Base-by-base conservation (phyloP, 1,140 invertebrate species). In the Camponotus vicinus region DNA sequence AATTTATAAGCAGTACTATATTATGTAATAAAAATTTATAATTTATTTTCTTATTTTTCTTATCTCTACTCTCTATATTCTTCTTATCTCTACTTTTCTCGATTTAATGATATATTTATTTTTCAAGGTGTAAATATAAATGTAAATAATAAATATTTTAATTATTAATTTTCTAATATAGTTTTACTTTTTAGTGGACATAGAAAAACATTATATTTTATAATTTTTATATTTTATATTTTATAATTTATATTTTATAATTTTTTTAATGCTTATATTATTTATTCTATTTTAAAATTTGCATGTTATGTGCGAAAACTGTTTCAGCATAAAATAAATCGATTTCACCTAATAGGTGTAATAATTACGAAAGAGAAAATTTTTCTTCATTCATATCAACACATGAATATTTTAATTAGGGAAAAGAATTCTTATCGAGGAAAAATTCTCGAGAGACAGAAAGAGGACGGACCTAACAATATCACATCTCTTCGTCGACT, bases 401-500 rank as follows among this genome's bases (percentile, higher is more conserved):
- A 57, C 49, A 59, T 13, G 40, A 27, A 34, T 61, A 3, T 45
- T 13, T 1, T 9, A 61, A 61, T 59, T 82, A 18, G 18, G 5
- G 49, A 52, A 8, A 52, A 18, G 3, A 49, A 49, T 49, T 49
- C 13, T 52, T 52, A 18, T 52, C 27, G n/a, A 6, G 5, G 61
- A 73, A 75, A 75, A 75, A 61, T 18, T 27, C 0, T 4, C 55
- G 18, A 2, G 13, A 37, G 18, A 55, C 18, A 40, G 27, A 71
- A 32, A 45, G 55, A 61, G 21, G 15, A 37, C 52, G 18, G 18
- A 40, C 34, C 55, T 83, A 75, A 83, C 42, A 83, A 75, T 75
- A 45, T 61, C 69, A 49, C 32, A 8, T 83, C 55, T 40, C 21
- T 11, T 42, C 79, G 52, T 61, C 55, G 79, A 75, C 42, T 83